phyloP scores from a whole-genome alignment of 2,113 vertebrate genomes.

The Aspidoscelis tigris region DNA sequence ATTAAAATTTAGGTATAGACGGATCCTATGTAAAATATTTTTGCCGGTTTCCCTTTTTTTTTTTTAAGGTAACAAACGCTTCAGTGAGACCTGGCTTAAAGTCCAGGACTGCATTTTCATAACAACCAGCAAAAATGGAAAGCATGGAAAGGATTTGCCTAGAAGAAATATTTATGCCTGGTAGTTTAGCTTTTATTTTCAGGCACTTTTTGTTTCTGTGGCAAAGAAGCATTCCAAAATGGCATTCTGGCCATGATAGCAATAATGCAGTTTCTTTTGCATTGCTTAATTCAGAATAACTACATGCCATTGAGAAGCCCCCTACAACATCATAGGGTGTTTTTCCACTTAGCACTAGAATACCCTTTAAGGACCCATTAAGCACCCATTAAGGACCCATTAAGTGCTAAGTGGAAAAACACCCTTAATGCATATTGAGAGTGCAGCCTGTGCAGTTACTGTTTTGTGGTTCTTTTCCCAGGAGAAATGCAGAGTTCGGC shows the following conservation, averaged over 20 bases:
- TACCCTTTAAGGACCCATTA: too few species aligned
- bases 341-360: too few species aligned
- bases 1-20: too few species aligned
- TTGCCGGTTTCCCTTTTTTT: too few species aligned
- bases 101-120: not conserved
- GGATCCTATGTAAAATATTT: too few species aligned
- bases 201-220: not conserved
- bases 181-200: not conserved
- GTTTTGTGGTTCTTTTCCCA: not conserved
- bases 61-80: too few species aligned
- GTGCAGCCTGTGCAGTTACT: not conserved
- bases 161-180: not conserved
- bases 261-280: not conserved
- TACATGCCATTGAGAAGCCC: not conserved
- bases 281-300: not conserved
- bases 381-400: too few species aligned
- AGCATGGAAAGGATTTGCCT: too few species aligned
- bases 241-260: not conserved
- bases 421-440: not conserved
- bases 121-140: not conserved
- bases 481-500: not conserved
- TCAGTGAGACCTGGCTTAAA: too few species aligned
- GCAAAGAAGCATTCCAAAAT: too few species aligned
- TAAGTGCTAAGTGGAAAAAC: too few species aligned
- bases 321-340: too few species aligned